Base-by-base conservation (phyloP, 2,888 invertebrate species). In the Phengaris alcon region DNA sequence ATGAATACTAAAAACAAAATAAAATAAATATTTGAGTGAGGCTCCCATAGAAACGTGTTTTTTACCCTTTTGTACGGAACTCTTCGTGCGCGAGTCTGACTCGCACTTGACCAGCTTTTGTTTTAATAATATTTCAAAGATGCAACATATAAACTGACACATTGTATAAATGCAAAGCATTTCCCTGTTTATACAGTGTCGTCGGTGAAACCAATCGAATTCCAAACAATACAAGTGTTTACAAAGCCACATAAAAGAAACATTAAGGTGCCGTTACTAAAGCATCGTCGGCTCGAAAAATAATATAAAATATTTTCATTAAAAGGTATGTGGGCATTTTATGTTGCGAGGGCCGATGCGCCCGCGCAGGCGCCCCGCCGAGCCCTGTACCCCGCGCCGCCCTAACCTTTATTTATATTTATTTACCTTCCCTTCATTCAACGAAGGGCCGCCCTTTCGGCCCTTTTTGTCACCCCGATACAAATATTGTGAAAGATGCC, bases 371-470 rank as follows among this genome's bases (percentile, higher is more conserved):
- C 82, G 83, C 82, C 75, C 75, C 79, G 82, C 81, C 80, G 82
- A 81, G 82, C 79, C 79, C 81, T 81, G 80, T 76, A 80, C 79
- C 81, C 82, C 82, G 81, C 81, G 82, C 84, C 86, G 82, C 87
- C 89, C 85, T 89, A 86, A 87, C 89, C 91, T 92, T 93, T 92
- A 93, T 93, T 93, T 93, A 92, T 93, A 91, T 93, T 93, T 93
- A 93, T 93, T 93, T 93, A 93, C 92, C 92, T 92, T 91, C 92
- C 91, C 91, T 93, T 92, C 93, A 93, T 93, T 93, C 91, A 93
- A 88, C 87, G 86, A 89, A 88, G 86, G 89, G 90, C 91, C 92
- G 91, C 93, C 90, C 91, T 92, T 92, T 91, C 91, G 92, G 88
- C 89, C 88, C 91, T 93, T 93, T 93, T 93, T 93, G 92, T 89